phyloP scores from a whole-genome alignment of 2,888 invertebrate genomes.

The Drepanosiphum platanoidis region DNA sequence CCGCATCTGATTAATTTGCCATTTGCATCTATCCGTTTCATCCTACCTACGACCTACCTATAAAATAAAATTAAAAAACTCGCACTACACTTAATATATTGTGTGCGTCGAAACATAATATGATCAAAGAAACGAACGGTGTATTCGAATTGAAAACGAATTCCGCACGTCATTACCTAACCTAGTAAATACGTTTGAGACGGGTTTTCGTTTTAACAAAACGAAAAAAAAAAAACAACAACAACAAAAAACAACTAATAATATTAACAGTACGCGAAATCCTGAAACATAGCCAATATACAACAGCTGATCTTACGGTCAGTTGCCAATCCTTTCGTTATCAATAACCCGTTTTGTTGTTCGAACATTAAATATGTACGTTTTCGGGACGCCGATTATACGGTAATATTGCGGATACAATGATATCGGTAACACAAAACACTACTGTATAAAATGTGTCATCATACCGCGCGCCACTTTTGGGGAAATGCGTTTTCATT shows the following conservation, averaged over 20 bases:
- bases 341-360: conserved; percentile 32
- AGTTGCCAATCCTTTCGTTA: conserved; percentile 12
- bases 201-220: background rate
- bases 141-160: background rate
- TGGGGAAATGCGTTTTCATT: too few relatives aligned
- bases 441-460: too few relatives aligned
- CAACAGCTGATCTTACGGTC: conserved; percentile 23
- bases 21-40: too few relatives aligned
- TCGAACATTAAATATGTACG: background rate
- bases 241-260: background rate
- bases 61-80: too few relatives aligned
- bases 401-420: background rate
- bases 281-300: conserved; percentile 14
- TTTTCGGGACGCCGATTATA: background rate
- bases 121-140: too few relatives aligned
- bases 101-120: too few relatives aligned
- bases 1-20: too few relatives aligned
- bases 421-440: background rate
- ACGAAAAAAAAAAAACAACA: background rate
- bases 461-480: too few relatives aligned
- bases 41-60: too few relatives aligned
- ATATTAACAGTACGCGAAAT: conserved; percentile 2
- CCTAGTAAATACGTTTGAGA: background rate
- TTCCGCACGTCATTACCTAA: background rate
- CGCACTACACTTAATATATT: too few relatives aligned